Conservation (phyloP, 2,888 invertebrate species). For the Seira musarum region DNA sequence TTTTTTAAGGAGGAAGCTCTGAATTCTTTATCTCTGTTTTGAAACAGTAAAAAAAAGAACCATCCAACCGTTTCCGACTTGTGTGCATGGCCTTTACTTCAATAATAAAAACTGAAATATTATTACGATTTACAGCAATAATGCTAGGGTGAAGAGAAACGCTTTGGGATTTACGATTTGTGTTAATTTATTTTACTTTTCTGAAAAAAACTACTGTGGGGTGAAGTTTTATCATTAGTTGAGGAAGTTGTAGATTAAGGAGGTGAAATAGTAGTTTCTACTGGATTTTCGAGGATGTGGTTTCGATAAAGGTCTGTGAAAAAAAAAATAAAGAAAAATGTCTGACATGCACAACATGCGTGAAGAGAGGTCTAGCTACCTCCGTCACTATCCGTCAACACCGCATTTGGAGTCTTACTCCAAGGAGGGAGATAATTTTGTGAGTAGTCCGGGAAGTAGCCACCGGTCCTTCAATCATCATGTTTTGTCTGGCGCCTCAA, state of each 20-base stretch:
- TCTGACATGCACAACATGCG: constrained; percentile 24
- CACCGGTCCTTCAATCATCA: constrained; percentile 48
- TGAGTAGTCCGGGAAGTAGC: constrained; percentile 28
- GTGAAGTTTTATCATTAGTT: too few species aligned
- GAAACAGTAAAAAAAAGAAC: constrained; percentile 10
- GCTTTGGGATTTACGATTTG: neutral
- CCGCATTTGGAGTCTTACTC: constrained; percentile 62
- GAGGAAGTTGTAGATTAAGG: too few species aligned
- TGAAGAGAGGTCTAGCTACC: constrained; percentile 37
- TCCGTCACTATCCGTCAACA: constrained; percentile 68
- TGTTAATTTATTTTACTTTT: neutral
- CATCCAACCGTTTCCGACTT: constrained; percentile 55
- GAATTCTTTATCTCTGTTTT: constrained; percentile 14
- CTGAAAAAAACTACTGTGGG: too few species aligned
- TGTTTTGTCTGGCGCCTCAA: constrained; percentile 44
- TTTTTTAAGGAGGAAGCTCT: constrained; percentile 22
- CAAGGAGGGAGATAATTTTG: neutral
- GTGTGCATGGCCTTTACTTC: neutral
- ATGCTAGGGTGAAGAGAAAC: neutral
- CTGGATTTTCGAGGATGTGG: constrained; percentile 6
- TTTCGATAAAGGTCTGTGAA: neutral
- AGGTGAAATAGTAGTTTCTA: neutral
- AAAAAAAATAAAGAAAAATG: constrained; percentile 23
- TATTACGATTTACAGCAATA: too few species aligned
- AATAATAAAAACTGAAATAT: neutral